Percentiles rank a stretch among this genome's conserved stretches.
phyloP scores from a whole-genome alignment of 2,797 vertebrate species.

The Molothrus aeneus region DNA sequence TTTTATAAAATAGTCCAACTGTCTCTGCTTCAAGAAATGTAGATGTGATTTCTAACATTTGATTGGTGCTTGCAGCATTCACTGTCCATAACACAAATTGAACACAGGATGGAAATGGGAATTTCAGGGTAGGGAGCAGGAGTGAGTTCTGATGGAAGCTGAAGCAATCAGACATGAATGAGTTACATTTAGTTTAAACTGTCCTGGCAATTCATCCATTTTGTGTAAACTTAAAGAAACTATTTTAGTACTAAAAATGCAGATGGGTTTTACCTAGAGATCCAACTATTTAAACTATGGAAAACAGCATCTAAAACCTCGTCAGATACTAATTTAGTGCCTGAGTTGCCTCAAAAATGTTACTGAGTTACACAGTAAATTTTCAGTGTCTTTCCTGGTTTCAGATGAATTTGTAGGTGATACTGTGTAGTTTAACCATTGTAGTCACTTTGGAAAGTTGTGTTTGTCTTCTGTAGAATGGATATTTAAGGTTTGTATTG shows the following conservation, averaged over 20 bases:
- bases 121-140: conserved; percentile 16
- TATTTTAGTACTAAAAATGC: conserved; percentile 52
- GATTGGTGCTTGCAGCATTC: conserved; percentile 68
- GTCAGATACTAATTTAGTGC: conserved; percentile 36
- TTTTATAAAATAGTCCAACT: conserved; percentile 70
- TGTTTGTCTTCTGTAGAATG: conserved; percentile 58
- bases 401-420: conserved; percentile 37
- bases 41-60: conserved; percentile 64
- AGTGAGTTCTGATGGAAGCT: neutral
- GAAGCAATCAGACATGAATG: conserved; percentile 18
- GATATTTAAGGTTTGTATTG: conserved; percentile 40
- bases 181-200: conserved; percentile 6
- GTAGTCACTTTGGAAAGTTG: conserved; percentile 19
- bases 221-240: conserved; percentile 17
- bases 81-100: conserved; percentile 10
- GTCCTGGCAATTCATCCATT: conserved; percentile 28
- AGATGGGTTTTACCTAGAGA: conserved; percentile 15
- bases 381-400: conserved; percentile 48
- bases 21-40: conserved; percentile 69
- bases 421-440: neutral
- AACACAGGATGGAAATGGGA: conserved; percentile 53
- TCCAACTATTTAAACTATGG: neutral
- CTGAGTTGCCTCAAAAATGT: conserved; percentile 57
- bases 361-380: conserved; percentile 21
- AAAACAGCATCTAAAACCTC: conserved; percentile 14